Evolutionary conservation across 1,140 invertebrate species (phyloP), one percentile per base, ranked within the genome.

Genomic region (Bradynema listronoti): DNA sequence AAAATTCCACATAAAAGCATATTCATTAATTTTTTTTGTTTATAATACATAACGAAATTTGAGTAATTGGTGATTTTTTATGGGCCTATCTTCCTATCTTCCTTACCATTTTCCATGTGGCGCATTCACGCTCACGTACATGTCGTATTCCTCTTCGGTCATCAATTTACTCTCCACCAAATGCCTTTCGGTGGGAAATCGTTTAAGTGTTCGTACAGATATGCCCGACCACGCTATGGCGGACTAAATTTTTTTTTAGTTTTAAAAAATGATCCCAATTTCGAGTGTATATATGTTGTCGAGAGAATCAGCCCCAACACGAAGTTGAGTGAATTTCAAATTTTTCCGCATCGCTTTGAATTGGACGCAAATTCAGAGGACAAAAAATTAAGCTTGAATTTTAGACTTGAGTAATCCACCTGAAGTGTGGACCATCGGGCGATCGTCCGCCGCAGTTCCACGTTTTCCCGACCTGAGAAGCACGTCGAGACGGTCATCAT

Each of bases 181-280:
- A 79, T 91, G 89, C 76, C 91, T 87, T 79, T 88, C 86, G 11
- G 87, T 88, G 1, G 89, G 89, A 79, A 91, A 91, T 53, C 89
- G 83, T 77, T 88, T 85, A 76, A 91, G 89, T 0, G 90, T 89
- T 58, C 89, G 83, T 42, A 91, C 82, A 27, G 88, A 91, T 45
- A 91, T 67, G 29, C 76, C 76, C 16, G 67, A 72, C 76, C 74
- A 78, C 1, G 76, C 73, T 51, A 77, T 78, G 7, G 74, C 74
- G 1, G 74, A 76, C 58, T 77, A 56, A 66, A 67, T 41, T 1
- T 6, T n/a, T 16, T n/a, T 0, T 39, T 56, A 56, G 9, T 7
- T 14, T 0, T 19, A 1, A 56, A 14, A n/a, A n/a, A 47, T 11
- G 14, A n/a, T n/a, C n/a, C n/a, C n/a, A n/a, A n/a, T n/a, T n/a